Conservation (phyloP, 37 sponge, comb jelly and placozoan species). For the Amphimedon queenslandica region DNA sequence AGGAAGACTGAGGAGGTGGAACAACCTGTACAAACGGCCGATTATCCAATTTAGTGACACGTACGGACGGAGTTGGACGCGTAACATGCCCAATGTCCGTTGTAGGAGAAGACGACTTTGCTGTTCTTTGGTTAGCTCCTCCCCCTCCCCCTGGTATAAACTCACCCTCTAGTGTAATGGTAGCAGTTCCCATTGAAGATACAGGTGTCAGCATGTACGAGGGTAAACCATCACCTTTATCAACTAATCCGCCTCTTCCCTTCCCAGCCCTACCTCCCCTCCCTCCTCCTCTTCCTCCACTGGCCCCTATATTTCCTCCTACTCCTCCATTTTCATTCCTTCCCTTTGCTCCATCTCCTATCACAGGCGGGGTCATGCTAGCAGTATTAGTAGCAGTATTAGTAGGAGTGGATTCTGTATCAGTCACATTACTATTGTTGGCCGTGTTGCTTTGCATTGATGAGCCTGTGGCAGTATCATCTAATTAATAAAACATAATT, state of each 20-base stretch:
- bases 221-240: neutral
- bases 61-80: neutral
- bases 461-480: no score
- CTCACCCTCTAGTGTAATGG: slow-evolving; percentile 2
- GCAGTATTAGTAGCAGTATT: no score
- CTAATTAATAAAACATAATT: no score
- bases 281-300: slow-evolving; percentile 6
- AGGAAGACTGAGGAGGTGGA: neutral
- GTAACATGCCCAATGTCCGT: neutral
- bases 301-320: no score
- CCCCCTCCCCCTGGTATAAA: no score
- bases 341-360: no score
- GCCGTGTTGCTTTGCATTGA: no score
- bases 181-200: neutral
- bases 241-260: slow-evolving; percentile 2
- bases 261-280: neutral
- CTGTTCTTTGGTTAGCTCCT: neutral
- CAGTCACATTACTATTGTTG: no score
- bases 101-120: neutral
- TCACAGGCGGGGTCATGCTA: neutral
- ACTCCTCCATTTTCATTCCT: no score
- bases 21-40: neutral
- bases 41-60: neutral
- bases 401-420: no score
- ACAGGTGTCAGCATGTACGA: slow-evolving; percentile 10